Percentiles rank a stretch among this genome's conserved stretches.
These are phyloP conservation scores for Phortica magna DNA, from an alignment of 2,888 invertebrate species.

Conservation along the genomic window DNA sequence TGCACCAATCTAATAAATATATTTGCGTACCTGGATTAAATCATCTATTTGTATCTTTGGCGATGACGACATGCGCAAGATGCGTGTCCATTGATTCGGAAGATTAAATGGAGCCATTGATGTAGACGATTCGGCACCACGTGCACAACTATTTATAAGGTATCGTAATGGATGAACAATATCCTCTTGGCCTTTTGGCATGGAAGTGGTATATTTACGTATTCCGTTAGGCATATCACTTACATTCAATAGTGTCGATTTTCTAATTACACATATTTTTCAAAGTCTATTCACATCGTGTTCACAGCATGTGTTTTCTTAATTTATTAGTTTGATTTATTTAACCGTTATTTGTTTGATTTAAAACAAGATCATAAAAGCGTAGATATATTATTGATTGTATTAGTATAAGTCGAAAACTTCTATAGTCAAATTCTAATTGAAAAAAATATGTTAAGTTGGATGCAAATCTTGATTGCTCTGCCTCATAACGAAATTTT, in stretches of 20 bases:
- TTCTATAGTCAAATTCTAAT: too few relatives aligned
- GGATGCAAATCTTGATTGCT: too few relatives aligned
- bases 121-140: conserved; percentile 64
- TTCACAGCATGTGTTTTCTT: neutral
- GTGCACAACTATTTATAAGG: conserved; percentile 72
- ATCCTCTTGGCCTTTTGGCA: conserved; percentile 47
- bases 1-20: neutral
- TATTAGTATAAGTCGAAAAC: too few relatives aligned
- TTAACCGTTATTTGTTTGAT: too few relatives aligned
- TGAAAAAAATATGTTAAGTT: too few relatives aligned
- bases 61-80: conserved; percentile 72
- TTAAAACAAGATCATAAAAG: too few relatives aligned
- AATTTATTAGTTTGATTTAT: conserved; percentile 33
- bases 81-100: conserved; percentile 75
- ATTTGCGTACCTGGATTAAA: conserved; percentile 70
- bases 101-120: conserved; percentile 72
- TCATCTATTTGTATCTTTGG: conserved; percentile 75
- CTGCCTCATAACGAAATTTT: too few relatives aligned
- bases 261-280: conserved; percentile 34
- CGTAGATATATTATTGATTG: too few relatives aligned
- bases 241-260: neutral
- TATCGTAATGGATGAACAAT: conserved; percentile 67
- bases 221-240: neutral
- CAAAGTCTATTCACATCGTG: neutral
- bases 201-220: neutral